These are phyloP conservation scores for Notarius quadriscutis DNA, from an alignment of 2,113 vertebrate genomes.

Conservation along the genomic window DNA sequence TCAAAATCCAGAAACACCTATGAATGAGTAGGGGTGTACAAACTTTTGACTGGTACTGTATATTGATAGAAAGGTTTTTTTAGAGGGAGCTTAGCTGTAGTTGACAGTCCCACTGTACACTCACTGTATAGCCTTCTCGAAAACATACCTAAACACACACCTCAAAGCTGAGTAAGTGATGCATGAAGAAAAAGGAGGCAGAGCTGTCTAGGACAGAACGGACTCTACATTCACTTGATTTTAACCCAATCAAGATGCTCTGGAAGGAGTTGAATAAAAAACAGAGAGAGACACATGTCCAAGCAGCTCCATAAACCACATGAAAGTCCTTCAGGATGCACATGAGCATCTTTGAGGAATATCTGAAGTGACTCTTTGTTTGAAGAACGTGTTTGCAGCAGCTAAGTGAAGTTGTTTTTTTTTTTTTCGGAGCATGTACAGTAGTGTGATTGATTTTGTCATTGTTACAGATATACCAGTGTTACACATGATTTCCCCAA, in stretches of 20 bases:
- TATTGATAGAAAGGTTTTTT: not conserved
- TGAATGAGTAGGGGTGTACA: too few species aligned
- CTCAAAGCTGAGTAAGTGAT: not conserved
- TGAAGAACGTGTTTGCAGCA: not conserved
- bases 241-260: slow-evolving; percentile 12
- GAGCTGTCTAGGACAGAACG: not conserved
- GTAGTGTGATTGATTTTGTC: not conserved
- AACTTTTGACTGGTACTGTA: too few species aligned
- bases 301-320: not conserved
- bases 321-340: not conserved
- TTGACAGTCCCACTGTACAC: not conserved
- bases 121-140: not conserved
- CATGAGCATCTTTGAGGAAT: not conserved
- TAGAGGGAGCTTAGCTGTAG: not conserved
- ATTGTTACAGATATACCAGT: not conserved
- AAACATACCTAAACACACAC: not conserved
- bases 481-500: not conserved
- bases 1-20: too few species aligned
- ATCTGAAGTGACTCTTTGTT: not conserved
- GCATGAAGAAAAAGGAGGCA: not conserved
- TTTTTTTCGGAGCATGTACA: not conserved
- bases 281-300: not conserved
- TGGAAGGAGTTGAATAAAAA: slow-evolving; percentile 4
- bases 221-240: not conserved
- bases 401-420: not conserved